Percentiles rank a stretch among this genome's conserved stretches.
Conservation (phyloP, 2,888 invertebrate species). For the Vanessa cardui region DNA sequence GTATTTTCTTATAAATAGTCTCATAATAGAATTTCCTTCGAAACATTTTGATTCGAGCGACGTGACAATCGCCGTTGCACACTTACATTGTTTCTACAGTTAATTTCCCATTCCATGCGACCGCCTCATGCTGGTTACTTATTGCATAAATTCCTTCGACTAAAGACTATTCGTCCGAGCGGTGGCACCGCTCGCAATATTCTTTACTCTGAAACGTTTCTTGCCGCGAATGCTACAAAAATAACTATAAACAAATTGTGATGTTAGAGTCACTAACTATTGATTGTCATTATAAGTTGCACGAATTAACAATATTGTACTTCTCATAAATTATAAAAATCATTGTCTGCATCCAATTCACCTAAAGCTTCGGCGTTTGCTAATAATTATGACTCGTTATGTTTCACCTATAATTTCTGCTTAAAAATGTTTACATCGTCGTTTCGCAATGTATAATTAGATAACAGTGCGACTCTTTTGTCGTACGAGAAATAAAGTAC, state of each 20-base stretch:
- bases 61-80: conserved; percentile 34
- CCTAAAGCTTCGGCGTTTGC: conserved; percentile 35
- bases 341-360: conserved; percentile 44
- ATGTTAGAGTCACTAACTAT: conserved; percentile 12
- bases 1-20: conserved; percentile 9
- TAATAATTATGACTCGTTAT: conserved; percentile 34
- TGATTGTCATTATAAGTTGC: conserved; percentile 26
- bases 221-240: conserved; percentile 16
- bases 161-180: conserved; percentile 10
- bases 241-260: neutral
- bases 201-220: conserved; percentile 11
- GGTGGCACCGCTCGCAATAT: conserved; percentile 8
- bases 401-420: conserved; percentile 24
- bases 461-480: conserved; percentile 68
- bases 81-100: conserved; percentile 34
- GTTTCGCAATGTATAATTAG: conserved; percentile 66
- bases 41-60: conserved; percentile 1
- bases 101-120: conserved; percentile 43
- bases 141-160: conserved; percentile 8
- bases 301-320: conserved; percentile 78
- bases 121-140: conserved; percentile 41
- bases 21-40: neutral
- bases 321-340: conserved; percentile 63
- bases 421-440: conserved; percentile 45
- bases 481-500: conserved; percentile 80